Base-by-base conservation (phyloP, 1,140 invertebrate genomes). In the Heliothis subflexa region DNA sequence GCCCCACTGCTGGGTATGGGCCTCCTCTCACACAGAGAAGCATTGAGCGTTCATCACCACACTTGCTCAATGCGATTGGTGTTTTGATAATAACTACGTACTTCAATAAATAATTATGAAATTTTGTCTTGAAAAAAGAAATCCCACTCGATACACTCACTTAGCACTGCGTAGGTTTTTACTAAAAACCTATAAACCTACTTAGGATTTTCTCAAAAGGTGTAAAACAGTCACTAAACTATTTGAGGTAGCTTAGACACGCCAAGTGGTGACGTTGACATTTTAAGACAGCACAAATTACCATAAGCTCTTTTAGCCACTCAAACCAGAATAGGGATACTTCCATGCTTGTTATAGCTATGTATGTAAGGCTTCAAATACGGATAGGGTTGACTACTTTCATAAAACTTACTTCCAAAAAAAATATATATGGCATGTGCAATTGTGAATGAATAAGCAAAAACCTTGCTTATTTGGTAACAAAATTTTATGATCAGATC, bases 291-390 rank as follows among this genome's bases (percentile, higher is more conserved):
- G 40, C 14, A 11, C 25, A 62, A 57, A 75, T 75, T 75, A 61
- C 45, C 73, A 75, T 75, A 75, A 75, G 73, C 73, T 64, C 73
- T 75, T 75, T 62, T 52, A 75, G 57, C 47, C 52, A 75, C 57
- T 75, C 45, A 75, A 75, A 62, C 57, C 73, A 47, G 64, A 68
- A 68, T 45, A 10, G 64, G 45, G 40, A 50, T 50, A 12, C 21
- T 62, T 14, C 64, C 13, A 18, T 28, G 1, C 47, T n/a, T 21
- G 47, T 11, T 68, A 47, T 47, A 57, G 59, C 59, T 68, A 57
- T 28, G 28, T 68, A 50, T 25, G 64, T 68, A 68, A 2, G 16
- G 11, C 14, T 12, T 45, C 25, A 11, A 13, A 57, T 47, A 3
- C 18, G 45, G 16, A 33, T 49, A 73, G 71, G 71, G 71, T 18